Percentiles rank a stretch among this genome's conserved stretches.
Conservation (phyloP, 2,888 invertebrate genomes). For the Brachypterus glaber region DNA sequence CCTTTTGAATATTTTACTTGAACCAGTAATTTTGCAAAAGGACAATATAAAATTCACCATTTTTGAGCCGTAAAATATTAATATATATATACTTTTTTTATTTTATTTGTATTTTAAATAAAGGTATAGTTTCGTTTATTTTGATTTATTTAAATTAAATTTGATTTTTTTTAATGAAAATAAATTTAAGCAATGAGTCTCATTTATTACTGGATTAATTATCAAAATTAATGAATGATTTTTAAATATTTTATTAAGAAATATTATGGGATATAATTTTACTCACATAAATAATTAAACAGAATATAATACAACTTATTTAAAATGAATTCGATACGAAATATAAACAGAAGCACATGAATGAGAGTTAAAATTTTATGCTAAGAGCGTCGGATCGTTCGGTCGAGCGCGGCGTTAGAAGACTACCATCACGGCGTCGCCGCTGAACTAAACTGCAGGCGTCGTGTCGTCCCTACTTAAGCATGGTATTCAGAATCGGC, state of each 20-base stretch:
- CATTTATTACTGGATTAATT: not conserved
- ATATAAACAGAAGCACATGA: constrained; percentile 17
- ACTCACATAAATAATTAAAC: constrained; percentile 4
- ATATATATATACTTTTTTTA: too few species aligned
- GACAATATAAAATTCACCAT: constrained; percentile 40
- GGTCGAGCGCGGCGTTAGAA: constrained; percentile 20
- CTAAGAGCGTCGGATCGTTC: constrained; percentile 19
- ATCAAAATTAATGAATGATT: not conserved
- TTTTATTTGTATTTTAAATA: constrained; percentile 2
- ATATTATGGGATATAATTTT: not conserved
- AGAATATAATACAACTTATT: too few species aligned
- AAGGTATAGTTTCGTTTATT: constrained; percentile 10
- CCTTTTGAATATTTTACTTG: constrained; percentile 68
- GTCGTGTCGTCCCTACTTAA: constrained; percentile 18
- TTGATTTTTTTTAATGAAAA: not conserved
- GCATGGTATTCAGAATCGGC: constrained; percentile 21
- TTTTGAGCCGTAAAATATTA: too few species aligned
- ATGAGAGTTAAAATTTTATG: constrained; percentile 1
- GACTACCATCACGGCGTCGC: constrained; percentile 21
- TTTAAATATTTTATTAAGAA: constrained; percentile 1
- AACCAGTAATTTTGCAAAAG: constrained; percentile 75
- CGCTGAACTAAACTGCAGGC: constrained; percentile 20
- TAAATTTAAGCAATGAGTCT: not conserved
- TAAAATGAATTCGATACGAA: constrained; percentile 4
- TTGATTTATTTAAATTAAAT: constrained; percentile 9